phyloP scores from a whole-genome alignment of 2,113 vertebrate genomes.

The Elephas maximus region DNA sequence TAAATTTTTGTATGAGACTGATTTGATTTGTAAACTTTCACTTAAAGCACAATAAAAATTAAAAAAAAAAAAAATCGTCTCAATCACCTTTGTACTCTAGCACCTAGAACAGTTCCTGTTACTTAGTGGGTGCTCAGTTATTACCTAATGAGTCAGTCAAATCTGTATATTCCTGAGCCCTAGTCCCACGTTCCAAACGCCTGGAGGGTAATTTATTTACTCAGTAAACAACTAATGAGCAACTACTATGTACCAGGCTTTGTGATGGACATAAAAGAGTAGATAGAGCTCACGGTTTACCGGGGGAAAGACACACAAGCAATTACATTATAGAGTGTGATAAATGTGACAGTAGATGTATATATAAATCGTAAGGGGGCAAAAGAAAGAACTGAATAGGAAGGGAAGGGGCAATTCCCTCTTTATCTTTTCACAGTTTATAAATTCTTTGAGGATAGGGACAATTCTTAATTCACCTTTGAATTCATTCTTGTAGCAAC shows the following conservation, averaged over 20 bases:
- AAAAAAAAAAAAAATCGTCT: too few species aligned
- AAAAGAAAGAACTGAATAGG: background rate
- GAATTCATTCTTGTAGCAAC: background rate
- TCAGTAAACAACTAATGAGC: background rate
- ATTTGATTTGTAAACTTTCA: too few species aligned
- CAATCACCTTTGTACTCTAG: background rate
- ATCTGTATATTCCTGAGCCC: background rate
- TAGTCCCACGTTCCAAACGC: background rate
- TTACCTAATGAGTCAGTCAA: background rate
- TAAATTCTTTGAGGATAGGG: background rate
- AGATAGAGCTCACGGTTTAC: background rate
- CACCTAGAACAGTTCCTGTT: background rate
- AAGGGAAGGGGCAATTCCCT: background rate
- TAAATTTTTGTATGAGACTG: too few species aligned
- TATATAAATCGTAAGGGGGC: background rate
- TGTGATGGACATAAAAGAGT: background rate
- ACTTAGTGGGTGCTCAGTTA: background rate
- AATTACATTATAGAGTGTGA: background rate
- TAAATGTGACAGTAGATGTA: background rate
- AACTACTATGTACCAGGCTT: background rate
- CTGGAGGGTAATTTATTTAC: background rate
- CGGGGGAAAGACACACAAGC: background rate
- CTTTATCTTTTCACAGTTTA: background rate
- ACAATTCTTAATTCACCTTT: background rate
- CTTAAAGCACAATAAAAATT: too few species aligned